phyloP scores from a whole-genome alignment of 2,888 invertebrate species.

The Bhutanitis thaidina region DNA sequence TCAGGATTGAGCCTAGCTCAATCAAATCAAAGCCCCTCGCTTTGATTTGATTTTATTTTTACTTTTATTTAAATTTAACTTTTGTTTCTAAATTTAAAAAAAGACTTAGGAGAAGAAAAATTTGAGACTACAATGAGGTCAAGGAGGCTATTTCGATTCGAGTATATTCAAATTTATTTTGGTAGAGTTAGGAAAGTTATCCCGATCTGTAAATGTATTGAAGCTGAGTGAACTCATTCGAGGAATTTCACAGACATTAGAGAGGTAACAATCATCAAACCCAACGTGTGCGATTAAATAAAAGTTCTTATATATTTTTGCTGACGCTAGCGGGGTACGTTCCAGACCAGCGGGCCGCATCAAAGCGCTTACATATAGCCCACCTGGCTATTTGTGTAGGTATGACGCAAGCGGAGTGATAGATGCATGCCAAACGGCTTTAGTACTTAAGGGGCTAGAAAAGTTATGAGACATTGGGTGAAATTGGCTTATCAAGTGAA shows the following conservation, averaged over 20 bases:
- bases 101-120: no score
- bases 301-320: conserved; percentile 21
- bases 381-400: conserved; percentile 21
- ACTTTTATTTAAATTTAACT: no score
- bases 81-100: no score
- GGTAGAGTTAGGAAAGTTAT: no score
- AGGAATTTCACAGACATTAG: conserved; percentile 5
- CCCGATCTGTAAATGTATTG: no score
- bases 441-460: conserved; percentile 3
- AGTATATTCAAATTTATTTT: no score
- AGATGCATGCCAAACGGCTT: conserved; percentile 9
- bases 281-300: conserved; percentile 11
- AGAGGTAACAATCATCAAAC: conserved; percentile 4
- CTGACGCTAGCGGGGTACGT: conserved; percentile 26
- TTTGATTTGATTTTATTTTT: no score
- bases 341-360: conserved; percentile 34
- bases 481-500: conserved; percentile 2
- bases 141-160: no score
- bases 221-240: conserved; percentile 10
- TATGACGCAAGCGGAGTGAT: conserved; percentile 11
- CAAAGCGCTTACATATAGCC: conserved; percentile 27
- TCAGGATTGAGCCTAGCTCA: no score
- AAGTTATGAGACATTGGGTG: not conserved
- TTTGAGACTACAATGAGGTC: no score
- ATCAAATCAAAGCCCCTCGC: no score